Evolutionary conservation across 2,797 vertebrate species (phyloP).

Genomic region (Acrocephalus scirpaceus): DNA sequence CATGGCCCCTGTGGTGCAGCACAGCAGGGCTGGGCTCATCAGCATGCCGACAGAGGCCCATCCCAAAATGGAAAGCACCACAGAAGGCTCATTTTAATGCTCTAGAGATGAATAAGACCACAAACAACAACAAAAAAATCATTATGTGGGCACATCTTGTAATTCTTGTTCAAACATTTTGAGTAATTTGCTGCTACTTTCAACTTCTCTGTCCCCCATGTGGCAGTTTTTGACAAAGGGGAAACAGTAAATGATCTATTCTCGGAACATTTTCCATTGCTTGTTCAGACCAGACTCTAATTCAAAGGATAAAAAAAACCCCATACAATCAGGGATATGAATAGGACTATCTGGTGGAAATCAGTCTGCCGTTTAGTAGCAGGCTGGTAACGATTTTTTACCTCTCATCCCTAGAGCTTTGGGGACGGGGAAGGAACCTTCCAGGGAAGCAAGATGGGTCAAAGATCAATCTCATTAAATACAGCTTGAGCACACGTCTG

Average conservation of each 20-base stretch:
- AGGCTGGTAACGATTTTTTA: not conserved
- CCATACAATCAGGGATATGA: not conserved
- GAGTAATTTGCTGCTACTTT: conserved; percentile 55
- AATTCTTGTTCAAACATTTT: conserved; percentile 30
- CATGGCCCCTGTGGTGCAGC: not conserved
- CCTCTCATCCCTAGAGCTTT: not conserved
- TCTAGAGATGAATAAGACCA: not conserved
- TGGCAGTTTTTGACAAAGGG: conserved; percentile 18
- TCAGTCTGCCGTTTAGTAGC: not conserved
- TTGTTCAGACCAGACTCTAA: conserved; percentile 27
- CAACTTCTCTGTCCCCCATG: not conserved
- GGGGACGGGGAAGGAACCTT: not conserved
- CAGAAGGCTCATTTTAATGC: conserved; percentile 10
- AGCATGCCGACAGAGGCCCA: not conserved
- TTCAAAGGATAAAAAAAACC: not conserved
- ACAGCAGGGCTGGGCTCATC: not conserved
- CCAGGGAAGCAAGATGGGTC: not conserved
- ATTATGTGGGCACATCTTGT: conserved; percentile 60
- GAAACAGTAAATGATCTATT: conserved; percentile 39
- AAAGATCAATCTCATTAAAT: conserved; percentile 1
- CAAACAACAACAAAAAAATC: conserved; percentile 37
- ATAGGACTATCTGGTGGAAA: conserved; percentile 4
- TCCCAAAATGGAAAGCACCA: conserved; percentile 15
- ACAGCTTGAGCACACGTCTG: not conserved
- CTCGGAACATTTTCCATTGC: conserved; percentile 19